These are phyloP conservation scores for Danaus chrysippus DNA, from an alignment of 2,888 invertebrate genomes.

Conservation along the genomic window DNA sequence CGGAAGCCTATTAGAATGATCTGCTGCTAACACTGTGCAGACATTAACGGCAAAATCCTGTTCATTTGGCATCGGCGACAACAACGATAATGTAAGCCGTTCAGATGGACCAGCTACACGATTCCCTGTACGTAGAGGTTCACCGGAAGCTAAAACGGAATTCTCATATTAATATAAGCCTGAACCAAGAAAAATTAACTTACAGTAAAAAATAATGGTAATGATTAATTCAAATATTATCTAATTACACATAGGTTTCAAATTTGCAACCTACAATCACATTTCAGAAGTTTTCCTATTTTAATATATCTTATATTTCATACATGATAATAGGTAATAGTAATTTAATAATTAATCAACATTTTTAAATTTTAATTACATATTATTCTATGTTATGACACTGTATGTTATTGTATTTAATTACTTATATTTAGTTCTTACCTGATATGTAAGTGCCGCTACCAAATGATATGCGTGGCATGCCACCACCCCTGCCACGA, in stretches of 20 bases:
- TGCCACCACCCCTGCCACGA: slow-evolving; percentile 78
- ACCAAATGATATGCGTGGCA: slow-evolving; percentile 63
- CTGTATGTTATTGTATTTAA: too few relatives aligned
- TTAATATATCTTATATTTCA: too few relatives aligned
- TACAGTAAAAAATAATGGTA: too few relatives aligned
- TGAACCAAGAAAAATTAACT: too few relatives aligned
- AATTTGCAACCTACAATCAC: too few relatives aligned
- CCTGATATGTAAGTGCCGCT: slow-evolving; percentile 73
- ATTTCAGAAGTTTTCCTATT: too few relatives aligned
- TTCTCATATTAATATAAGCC: slow-evolving; percentile 8
- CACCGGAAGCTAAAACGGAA: slow-evolving; percentile 58
- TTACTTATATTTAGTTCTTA: slow-evolving; percentile 28
- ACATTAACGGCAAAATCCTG: slow-evolving; percentile 99
- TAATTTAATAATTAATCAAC: slow-evolving; percentile 3
- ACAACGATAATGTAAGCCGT: slow-evolving; percentile 91
- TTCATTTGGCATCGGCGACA: slow-evolving; percentile 98
- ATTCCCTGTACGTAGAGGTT: slow-evolving; percentile 50
- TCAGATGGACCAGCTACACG: slow-evolving; percentile 80
- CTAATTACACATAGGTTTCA: too few relatives aligned
- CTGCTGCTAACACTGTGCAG: slow-evolving; percentile 96
- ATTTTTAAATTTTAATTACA: slow-evolving; percentile 17
- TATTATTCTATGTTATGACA: slow-evolving; percentile 19
- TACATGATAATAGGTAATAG: too few relatives aligned
- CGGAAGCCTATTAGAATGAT: slow-evolving; percentile 92
- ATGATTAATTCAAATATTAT: too few relatives aligned